Evolutionary conservation across 2,113 vertebrate species (phyloP).

Genomic region (Centropristis striata): DNA sequence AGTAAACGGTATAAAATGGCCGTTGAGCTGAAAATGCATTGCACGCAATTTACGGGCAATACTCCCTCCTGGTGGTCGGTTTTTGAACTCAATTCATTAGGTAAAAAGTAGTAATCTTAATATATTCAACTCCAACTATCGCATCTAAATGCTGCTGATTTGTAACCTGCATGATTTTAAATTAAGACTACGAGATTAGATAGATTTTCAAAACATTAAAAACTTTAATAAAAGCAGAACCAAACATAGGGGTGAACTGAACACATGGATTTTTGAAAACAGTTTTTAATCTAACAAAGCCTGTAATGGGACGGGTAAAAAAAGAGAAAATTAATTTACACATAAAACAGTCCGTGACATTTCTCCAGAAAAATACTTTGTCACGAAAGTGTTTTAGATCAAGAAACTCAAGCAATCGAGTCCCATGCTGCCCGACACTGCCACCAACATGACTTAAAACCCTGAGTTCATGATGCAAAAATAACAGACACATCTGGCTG

Average conservation of each 20-base stretch:
- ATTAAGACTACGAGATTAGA: slow-evolving; percentile 56
- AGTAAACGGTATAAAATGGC: slow-evolving; percentile 62
- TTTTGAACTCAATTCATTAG: not conserved
- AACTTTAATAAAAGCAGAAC: slow-evolving; percentile 84
- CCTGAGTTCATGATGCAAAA: slow-evolving; percentile 83
- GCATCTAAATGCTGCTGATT: not conserved
- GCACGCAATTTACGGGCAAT: not conserved
- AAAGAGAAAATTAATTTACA: slow-evolving; percentile 35
- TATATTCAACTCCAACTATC: not conserved
- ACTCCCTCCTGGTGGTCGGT: slow-evolving; percentile 49
- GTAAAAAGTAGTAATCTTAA: not conserved
- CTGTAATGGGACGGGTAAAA: slow-evolving; percentile 67
- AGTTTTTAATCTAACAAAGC: slow-evolving; percentile 71
- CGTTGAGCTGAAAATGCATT: slow-evolving; percentile 15
- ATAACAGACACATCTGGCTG: slow-evolving; percentile 64
- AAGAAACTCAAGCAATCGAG: slow-evolving; percentile 68
- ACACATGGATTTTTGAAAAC: slow-evolving; percentile 67
- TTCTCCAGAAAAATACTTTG: slow-evolving; percentile 53
- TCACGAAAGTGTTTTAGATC: slow-evolving; percentile 65
- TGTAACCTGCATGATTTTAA: not conserved
- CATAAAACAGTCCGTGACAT: slow-evolving; percentile 53
- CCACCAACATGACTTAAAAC: slow-evolving; percentile 72
- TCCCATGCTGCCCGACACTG: slow-evolving; percentile 69
- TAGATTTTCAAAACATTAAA: slow-evolving; percentile 82
- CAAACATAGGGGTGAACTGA: slow-evolving; percentile 75